Evolutionary conservation across 2,113 vertebrate species (phyloP).

Genomic region (Anthoscopus minutus): DNA sequence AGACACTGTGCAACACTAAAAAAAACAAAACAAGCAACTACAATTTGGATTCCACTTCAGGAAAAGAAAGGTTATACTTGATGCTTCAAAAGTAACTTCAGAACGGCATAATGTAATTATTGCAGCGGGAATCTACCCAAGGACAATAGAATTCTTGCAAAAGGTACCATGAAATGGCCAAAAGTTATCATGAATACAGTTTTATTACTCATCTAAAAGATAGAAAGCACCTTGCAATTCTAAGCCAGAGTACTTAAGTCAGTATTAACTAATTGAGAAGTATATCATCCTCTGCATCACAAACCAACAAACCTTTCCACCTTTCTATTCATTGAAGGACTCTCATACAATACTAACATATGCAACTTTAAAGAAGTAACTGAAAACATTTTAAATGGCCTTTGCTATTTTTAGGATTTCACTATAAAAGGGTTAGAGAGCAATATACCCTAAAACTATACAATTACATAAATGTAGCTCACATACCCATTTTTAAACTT

Average conservation of each 20-base stretch:
- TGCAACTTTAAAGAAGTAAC: background rate
- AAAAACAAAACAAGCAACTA: background rate
- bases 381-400: background rate
- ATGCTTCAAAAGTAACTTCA: background rate
- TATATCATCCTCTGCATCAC: background rate
- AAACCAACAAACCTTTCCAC: background rate
- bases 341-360: background rate
- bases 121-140: background rate
- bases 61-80: background rate
- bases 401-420: background rate
- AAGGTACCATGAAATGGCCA: background rate
- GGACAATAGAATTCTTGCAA: background rate
- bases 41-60: background rate
- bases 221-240: background rate
- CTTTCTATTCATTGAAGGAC: background rate
- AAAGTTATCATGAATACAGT: background rate
- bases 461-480: background rate
- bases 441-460: background rate
- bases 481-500: background rate
- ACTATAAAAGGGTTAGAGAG: background rate
- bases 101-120: background rate
- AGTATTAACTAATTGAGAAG: background rate
- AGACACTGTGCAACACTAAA: fast-evolving
- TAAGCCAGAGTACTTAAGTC: background rate
- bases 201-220: background rate